Percentiles rank a stretch among this genome's conserved stretches.
phyloP scores from a whole-genome alignment of 2,113 vertebrate species.

The Poeciliopsis retropinna region DNA sequence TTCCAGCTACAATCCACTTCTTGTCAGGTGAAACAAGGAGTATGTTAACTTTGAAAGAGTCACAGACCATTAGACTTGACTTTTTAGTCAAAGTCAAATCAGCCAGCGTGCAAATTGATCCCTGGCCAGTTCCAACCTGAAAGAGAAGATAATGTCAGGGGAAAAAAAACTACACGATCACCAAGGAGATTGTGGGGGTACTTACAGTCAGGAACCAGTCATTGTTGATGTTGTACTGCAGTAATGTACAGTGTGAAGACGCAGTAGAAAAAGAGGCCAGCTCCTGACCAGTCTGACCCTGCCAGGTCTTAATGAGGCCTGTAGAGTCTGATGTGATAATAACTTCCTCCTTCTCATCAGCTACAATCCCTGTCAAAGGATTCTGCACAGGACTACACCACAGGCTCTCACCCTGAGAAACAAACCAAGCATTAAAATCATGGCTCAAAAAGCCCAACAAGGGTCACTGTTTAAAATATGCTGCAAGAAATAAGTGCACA shows the following conservation, averaged over 20 bases:
- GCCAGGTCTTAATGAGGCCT: conserved; percentile 74
- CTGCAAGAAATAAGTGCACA: background rate
- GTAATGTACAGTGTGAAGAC: conserved; percentile 50
- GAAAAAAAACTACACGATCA: background rate
- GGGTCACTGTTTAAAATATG: background rate
- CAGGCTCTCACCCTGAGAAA: conserved; percentile 70
- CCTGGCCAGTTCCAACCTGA: conserved; percentile 71
- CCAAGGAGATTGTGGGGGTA: background rate
- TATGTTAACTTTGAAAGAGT: conserved; percentile 56
- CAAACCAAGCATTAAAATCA: background rate
- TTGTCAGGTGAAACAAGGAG: conserved; percentile 76
- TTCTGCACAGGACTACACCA: conserved; percentile 78
- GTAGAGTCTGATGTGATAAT: conserved; percentile 68
- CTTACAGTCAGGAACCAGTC: conserved; percentile 75
- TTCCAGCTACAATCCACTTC: conserved; percentile 69
- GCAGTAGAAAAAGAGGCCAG: conserved; percentile 63
- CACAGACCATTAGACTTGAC: conserved; percentile 58
- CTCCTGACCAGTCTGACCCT: conserved; percentile 67
- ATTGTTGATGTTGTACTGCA: conserved; percentile 56
- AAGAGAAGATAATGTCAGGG: background rate
- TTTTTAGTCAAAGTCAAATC: conserved; percentile 63
- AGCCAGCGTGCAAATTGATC: conserved; percentile 61
- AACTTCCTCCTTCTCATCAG: conserved; percentile 60
- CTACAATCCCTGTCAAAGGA: conserved; percentile 66
- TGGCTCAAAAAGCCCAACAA: no score